Evolutionary conservation across 2,888 invertebrate genomes (phyloP), one percentile per base, ranked within the genome.

Genomic region (Amphimallon solstitiale): DNA sequence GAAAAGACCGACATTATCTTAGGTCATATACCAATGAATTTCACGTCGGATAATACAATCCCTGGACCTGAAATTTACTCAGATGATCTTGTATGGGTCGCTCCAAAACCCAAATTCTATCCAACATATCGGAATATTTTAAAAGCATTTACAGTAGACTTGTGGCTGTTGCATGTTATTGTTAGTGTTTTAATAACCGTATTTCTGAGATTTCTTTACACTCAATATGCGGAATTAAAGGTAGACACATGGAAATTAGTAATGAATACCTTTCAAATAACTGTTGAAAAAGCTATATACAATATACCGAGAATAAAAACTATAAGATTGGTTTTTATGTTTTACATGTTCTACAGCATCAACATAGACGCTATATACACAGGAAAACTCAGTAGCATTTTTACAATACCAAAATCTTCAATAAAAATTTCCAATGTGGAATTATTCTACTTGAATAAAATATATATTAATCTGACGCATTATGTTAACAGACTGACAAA

Each of bases 351-450:
- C 2, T 72, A 69, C 45, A 67, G 64, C 17, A 62, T 74, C 2
- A 69, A 46, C 29, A 70, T 73, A 15, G 70, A 71, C 35, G 56
- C 72, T 1, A 67, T 71, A 2, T 74, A 73, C 46, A 38, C 72
- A n/a, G 70, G 73, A 2, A 73, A 73, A 54, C 63, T 74, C 12
- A 73, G 73, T 56, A 72, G 73, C 19, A 67, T 72, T 15, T 71
- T 73, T 21, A 69, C 70, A 14, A 56, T 49, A 17, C 65, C 69
- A 4, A 63, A 49, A 51, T 56, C 46, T 10, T 49, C 64, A 19
- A 46, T 23, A 2, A 48, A 46, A 21, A 59, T 67, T 10, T 54
- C 63, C 14, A 63, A 59, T 10, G 23, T 67, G 10, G 67, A 67
- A 59, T 34, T 51, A 9, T 49, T 63, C 19, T 67, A 63, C n/a